Evolutionary conservation across 2,888 invertebrate genomes (phyloP).

Genomic region (Sepiola atlantica): DNA sequence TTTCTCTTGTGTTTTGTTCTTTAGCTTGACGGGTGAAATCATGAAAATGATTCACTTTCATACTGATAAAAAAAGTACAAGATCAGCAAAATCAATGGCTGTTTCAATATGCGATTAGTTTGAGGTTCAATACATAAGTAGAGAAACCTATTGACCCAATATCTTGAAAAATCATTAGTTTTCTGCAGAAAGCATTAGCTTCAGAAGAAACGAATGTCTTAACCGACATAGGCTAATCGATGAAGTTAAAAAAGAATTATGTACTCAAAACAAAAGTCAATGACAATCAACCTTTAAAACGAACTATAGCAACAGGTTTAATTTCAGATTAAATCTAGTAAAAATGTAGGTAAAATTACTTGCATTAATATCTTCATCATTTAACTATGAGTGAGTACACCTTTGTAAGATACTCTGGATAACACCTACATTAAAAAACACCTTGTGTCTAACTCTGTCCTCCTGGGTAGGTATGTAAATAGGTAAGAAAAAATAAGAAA

Average conservation of each 20-base stretch:
- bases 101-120: no score
- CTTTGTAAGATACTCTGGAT: no score
- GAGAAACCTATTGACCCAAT: not conserved
- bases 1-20: no score
- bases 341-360: not conserved
- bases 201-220: not conserved
- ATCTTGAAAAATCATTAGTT: not conserved
- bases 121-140: not conserved
- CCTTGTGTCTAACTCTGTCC: no score
- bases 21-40: no score
- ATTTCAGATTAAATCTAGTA: not conserved
- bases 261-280: not conserved
- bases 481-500: no score
- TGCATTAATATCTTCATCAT: not conserved
- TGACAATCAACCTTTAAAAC: not conserved
- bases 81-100: no score
- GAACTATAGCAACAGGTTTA: not conserved
- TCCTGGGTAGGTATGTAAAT: no score
- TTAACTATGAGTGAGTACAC: no score
- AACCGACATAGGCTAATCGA: not conserved
- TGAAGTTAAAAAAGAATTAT: not conserved
- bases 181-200: not conserved
- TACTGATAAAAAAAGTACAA: no score
- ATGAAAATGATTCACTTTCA: no score
- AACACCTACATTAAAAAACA: no score